A percentile compares a stretch with the other conserved stretches of the same genome.
phyloP scores from a whole-genome alignment of 2,797 vertebrate species.

The Halcyon badia region DNA sequence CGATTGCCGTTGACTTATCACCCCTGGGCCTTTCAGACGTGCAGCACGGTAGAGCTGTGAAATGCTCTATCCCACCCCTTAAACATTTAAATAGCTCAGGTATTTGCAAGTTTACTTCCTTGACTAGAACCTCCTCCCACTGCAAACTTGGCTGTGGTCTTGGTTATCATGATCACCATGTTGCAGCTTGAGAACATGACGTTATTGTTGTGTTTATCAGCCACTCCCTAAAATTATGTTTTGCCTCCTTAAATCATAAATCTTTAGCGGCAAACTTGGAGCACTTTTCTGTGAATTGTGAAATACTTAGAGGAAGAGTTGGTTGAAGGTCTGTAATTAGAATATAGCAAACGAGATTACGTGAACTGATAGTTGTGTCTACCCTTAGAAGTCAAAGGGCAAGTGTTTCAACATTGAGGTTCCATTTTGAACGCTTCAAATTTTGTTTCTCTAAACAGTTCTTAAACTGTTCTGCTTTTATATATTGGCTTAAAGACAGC shows the following conservation, averaged over 20 bases:
- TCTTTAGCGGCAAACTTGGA: neutral
- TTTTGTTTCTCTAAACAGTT: neutral
- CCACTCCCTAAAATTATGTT: neutral
- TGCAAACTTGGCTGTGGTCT: neutral
- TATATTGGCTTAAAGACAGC: neutral
- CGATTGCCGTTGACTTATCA: accelerated
- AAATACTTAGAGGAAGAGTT: neutral
- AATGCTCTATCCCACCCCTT: neutral
- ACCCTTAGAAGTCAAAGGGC: neutral
- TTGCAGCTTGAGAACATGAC: neutral
- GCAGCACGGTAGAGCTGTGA: neutral
- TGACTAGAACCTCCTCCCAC: neutral
- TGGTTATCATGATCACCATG: accelerated
- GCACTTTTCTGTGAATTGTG: neutral
- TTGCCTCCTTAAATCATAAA: neutral
- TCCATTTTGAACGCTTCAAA: neutral
- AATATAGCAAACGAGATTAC: neutral
- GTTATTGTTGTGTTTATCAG: neutral
- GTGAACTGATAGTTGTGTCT: neutral
- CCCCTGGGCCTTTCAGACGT: neutral
- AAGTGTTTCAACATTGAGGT: neutral
- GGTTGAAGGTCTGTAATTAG: neutral
- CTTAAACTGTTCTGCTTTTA: neutral
- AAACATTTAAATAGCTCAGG: neutral
- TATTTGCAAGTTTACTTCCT: slow-evolving; percentile 16